Percentiles rank a stretch among this genome's conserved stretches.
These are phyloP conservation scores for Lepus europaeus DNA, from an alignment of 2,113 vertebrate genomes.

Conservation along the genomic window DNA sequence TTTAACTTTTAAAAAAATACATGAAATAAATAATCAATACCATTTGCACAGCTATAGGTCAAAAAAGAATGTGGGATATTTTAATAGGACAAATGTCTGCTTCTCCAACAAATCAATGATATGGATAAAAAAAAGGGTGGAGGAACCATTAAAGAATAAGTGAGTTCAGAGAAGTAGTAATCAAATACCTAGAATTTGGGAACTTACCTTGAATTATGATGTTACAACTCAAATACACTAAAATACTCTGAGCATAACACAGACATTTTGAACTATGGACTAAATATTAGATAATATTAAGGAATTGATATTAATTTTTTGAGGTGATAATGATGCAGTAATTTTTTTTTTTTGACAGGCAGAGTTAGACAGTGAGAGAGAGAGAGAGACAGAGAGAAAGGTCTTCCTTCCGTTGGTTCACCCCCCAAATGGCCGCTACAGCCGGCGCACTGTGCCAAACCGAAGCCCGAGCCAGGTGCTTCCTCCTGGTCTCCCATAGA, in stretches of 20 bases:
- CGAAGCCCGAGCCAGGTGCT: no score
- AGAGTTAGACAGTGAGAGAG: no score
- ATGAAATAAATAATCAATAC: neutral
- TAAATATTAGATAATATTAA: neutral
- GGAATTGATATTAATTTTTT: neutral
- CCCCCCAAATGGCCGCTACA: no score
- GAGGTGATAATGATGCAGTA: neutral
- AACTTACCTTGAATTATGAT: neutral
- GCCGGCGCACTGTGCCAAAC: no score
- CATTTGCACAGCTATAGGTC: neutral
- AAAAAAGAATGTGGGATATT: neutral
- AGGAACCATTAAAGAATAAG: neutral
- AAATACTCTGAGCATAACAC: neutral
- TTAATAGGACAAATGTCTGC: neutral
- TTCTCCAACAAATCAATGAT: slow-evolving; percentile 29
- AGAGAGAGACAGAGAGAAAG: no score
- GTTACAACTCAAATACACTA: slow-evolving; percentile 5
- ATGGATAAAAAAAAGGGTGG: neutral
- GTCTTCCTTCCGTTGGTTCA: no score
- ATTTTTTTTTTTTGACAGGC: neutral
- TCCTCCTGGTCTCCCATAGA: no score
- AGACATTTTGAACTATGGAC: neutral
- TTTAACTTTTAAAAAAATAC: neutral
- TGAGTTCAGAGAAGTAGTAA: neutral
- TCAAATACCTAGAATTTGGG: neutral